Evolutionary conservation across 2,113 vertebrate species (phyloP).

Genomic region (Oncorhynchus gorbuscha): DNA sequence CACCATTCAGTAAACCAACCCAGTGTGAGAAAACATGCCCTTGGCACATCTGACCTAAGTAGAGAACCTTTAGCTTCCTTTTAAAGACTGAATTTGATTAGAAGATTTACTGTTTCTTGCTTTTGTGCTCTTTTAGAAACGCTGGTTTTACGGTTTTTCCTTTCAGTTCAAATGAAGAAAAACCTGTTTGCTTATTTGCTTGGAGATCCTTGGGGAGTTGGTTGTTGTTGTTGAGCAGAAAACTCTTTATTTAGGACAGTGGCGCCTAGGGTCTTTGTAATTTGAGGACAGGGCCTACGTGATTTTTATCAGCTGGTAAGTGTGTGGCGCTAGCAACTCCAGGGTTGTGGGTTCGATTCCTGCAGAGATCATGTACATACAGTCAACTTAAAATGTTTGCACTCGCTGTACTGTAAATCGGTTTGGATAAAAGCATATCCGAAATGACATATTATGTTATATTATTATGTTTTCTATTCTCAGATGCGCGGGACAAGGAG

Average conservation of each 20-base stretch:
- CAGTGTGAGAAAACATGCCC: conserved; percentile 52
- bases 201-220: conserved; percentile 39
- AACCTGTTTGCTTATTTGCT: conserved; percentile 58
- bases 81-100: conserved; percentile 83
- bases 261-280: neutral
- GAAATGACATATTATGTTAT: conserved; percentile 7
- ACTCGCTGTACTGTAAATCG: too few relatives aligned
- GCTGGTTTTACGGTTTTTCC: conserved; percentile 81
- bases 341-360: neutral
- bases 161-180: conserved; percentile 75
- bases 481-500: conserved; percentile 87
- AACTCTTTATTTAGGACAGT: conserved; percentile 36
- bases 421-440: too few relatives aligned
- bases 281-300: conserved; percentile 15
- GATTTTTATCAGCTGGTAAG: too few relatives aligned
- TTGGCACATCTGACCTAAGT: conserved; percentile 72
- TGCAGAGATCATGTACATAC: too few relatives aligned
- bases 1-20: neutral
- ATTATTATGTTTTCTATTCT: neutral
- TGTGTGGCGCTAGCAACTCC: neutral
- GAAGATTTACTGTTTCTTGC: conserved; percentile 77
- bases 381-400: neutral
- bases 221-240: conserved; percentile 53
- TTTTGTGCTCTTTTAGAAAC: conserved; percentile 76
- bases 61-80: conserved; percentile 75